Conservation (phyloP, 2,797 vertebrate species). For the Tarsius wallacei region DNA sequence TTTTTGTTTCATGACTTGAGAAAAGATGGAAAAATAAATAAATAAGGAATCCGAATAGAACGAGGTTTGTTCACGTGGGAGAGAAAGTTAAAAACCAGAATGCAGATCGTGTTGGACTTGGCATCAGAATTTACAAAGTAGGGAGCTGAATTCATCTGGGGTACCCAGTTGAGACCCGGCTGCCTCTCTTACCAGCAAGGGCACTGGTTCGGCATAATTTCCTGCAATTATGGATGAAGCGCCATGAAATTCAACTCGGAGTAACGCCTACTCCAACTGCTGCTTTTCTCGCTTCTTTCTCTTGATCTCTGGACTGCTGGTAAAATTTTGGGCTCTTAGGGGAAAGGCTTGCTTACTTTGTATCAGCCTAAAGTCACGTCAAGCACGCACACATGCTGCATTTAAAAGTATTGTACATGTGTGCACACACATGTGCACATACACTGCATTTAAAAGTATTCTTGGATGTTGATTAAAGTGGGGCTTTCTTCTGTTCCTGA, state of each 20-base stretch:
- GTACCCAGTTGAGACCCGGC: background rate
- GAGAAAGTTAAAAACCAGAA: background rate
- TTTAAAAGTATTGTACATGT: background rate
- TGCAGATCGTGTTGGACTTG: background rate
- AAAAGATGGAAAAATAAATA: background rate
- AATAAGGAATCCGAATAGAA: background rate
- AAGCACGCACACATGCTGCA: background rate
- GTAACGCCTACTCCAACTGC: background rate
- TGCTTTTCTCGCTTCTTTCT: background rate
- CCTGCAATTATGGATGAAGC: background rate
- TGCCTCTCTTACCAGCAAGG: background rate
- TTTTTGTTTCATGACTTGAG: background rate
- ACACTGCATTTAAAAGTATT: background rate
- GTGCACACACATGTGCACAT: too few species aligned
- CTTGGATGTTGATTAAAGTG: background rate
- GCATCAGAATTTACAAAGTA: background rate
- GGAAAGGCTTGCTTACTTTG: background rate
- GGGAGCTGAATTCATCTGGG: background rate
- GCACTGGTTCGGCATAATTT: background rate
- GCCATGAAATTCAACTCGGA: background rate
- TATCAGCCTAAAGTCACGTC: background rate
- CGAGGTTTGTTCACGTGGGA: background rate
- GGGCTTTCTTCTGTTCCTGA: background rate
- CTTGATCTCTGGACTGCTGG: background rate
- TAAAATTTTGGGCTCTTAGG: background rate